Evolutionary conservation across 2,888 invertebrate genomes (phyloP), one percentile per base, ranked within the genome.

Genomic region (Folsomia manolachei): DNA sequence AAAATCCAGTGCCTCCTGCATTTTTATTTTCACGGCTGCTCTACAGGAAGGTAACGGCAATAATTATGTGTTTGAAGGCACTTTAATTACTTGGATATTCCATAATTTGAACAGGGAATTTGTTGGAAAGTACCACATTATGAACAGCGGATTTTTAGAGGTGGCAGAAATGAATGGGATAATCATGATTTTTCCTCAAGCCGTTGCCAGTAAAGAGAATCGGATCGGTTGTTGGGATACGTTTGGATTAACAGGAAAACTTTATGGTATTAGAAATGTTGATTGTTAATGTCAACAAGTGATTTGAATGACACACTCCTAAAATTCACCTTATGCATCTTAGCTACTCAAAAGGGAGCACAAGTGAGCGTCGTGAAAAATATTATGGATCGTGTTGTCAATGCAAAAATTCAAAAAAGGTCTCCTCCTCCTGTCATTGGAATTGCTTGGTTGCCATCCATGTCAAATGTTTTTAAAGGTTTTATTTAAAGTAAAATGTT

Each of bases 21-120:
- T 27, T 76, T 80, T 53, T 80, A 78, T 63, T 80, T 80, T 61
- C 80, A 79, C 25, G 79, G 79, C 21, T 80, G 80, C 52, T 14
- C 9, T 2, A 62, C 70, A 19, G 78, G 78, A 71, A 73, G 76
- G 71, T 75, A 67, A 51, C 51, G 51, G 51, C 51, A 11, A 11
- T 51, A 51, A 14, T 56, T 56, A 26, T 19, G 1, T 14, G 18
- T 39, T 53, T 52, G n/a, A 19, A 52, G n/a, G 2, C 19, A n/a
- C 18, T 53, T 27, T n/a, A 60, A 27, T 1, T 19, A 51, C 2
- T 23, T 52, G 25, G 23, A 1, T 66, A 2, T 60, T 39, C 24
- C n/a, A n/a, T n/a, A 21, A 51, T n/a, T 72, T 24, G 9, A 25
- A 18, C 18, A 74, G 76, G 27, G 74, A 78, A 61, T 77, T 76